A percentile compares a stretch with the other conserved stretches of the same genome.
phyloP scores from a whole-genome alignment of 1,140 invertebrate genomes.

The Papilio helenus region DNA sequence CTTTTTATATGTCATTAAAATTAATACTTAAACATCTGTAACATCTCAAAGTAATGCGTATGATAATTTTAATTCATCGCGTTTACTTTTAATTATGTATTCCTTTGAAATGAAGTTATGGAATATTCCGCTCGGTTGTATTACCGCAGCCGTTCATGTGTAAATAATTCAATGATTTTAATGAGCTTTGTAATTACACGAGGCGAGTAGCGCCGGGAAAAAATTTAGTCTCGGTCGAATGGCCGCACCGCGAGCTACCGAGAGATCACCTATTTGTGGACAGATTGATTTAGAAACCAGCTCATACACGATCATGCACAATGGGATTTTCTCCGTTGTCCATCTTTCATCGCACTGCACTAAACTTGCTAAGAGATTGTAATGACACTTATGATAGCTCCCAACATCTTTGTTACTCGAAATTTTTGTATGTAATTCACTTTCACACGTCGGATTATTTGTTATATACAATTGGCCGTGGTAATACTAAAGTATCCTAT shows the following conservation, averaged over 20 bases:
- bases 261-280: constrained; percentile 55
- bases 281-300: constrained; percentile 52
- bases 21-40: neutral
- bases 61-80: constrained; percentile 21
- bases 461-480: neutral
- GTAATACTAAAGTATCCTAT: neutral
- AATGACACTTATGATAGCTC: neutral
- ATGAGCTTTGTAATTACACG: constrained; percentile 53
- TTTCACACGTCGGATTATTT: constrained; percentile 7
- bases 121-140: constrained; percentile 12
- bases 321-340: neutral
- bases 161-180: constrained; percentile 46
- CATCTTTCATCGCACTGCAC: neutral
- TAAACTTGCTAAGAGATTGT: neutral
- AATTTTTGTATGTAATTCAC: neutral
- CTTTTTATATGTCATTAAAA: constrained; percentile 11
- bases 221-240: constrained; percentile 55
- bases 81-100: neutral
- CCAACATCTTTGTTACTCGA: neutral
- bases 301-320: constrained; percentile 18
- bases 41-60: neutral
- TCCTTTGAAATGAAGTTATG: constrained; percentile 9
- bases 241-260: constrained; percentile 45
- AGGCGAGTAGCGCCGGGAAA: constrained; percentile 57
- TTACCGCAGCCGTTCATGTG: constrained; percentile 16